phyloP scores from a whole-genome alignment of 2,113 vertebrate species.

The Morphnarchus princeps region DNA sequence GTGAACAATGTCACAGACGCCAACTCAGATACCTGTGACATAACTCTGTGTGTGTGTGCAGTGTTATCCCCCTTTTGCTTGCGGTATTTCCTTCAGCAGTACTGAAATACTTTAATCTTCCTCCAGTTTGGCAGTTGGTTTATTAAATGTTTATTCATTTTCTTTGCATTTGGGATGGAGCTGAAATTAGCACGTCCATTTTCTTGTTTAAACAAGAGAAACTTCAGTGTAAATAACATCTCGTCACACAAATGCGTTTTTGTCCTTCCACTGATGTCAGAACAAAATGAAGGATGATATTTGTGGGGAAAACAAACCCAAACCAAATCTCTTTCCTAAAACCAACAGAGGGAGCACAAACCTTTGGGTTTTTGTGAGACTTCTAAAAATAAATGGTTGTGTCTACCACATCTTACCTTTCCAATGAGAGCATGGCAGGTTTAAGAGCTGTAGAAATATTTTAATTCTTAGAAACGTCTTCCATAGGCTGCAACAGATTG shows the following conservation, averaged over 20 bases:
- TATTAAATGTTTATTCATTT: constrained; percentile 51
- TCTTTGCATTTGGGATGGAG: constrained; percentile 45
- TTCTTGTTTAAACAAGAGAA: constrained; percentile 55
- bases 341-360: constrained; percentile 70
- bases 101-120: constrained; percentile 43
- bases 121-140: constrained; percentile 43
- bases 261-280: constrained; percentile 5
- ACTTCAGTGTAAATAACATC: constrained; percentile 40
- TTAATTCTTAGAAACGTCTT: constrained; percentile 3
- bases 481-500: background rate
- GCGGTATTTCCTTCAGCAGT: background rate
- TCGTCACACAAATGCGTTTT: background rate
- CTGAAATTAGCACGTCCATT: constrained; percentile 55
- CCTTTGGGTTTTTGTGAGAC: background rate
- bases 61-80: background rate
- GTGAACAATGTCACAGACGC: background rate
- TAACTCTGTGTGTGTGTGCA: background rate
- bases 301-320: constrained; percentile 18
- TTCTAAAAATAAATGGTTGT: background rate
- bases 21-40: background rate
- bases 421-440: background rate
- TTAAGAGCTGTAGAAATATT: background rate
- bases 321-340: constrained; percentile 34
- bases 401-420: constrained; percentile 4
- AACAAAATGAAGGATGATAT: constrained; percentile 38